These are phyloP conservation scores for Actinia equina DNA, from an alignment of 64 coral and sea anemone genomes.

Conservation along the genomic window DNA sequence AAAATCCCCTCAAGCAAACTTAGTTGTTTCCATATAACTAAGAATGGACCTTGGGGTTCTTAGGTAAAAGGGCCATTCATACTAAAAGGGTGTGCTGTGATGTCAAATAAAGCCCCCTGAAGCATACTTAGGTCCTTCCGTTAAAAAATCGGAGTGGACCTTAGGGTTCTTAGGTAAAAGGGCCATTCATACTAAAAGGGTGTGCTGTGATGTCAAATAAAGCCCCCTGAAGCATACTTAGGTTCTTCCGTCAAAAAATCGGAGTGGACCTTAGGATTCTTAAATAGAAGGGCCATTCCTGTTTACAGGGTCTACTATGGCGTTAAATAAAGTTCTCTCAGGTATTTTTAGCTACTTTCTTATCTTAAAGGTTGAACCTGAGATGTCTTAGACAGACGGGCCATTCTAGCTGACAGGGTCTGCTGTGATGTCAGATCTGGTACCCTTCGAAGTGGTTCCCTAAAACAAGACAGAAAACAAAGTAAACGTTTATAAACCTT, in stretches of 20 bases:
- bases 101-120: too few species aligned
- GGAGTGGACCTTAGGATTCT: neutral
- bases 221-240: too few species aligned
- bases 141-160: neutral
- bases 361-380: neutral
- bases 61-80: constrained; percentile 17
- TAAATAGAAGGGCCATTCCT: constrained; percentile 24
- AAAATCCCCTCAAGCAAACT: constrained; percentile 24
- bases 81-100: too few species aligned
- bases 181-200: constrained; percentile 19
- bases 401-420: constrained; percentile 55
- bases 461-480: neutral
- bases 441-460: constrained; percentile 23
- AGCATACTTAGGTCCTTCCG: too few species aligned
- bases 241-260: too few species aligned
- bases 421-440: constrained; percentile 82
- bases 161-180: neutral
- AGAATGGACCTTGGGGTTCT: neutral
- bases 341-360: neutral
- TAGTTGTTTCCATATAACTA: too few species aligned
- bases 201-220: neutral
- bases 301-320: constrained; percentile 44
- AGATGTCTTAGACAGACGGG: constrained; percentile 1
- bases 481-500: neutral
- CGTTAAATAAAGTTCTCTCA: constrained; percentile 47